Conservation (phyloP, 2,113 vertebrate species). For the Halichoerus grypus region DNA sequence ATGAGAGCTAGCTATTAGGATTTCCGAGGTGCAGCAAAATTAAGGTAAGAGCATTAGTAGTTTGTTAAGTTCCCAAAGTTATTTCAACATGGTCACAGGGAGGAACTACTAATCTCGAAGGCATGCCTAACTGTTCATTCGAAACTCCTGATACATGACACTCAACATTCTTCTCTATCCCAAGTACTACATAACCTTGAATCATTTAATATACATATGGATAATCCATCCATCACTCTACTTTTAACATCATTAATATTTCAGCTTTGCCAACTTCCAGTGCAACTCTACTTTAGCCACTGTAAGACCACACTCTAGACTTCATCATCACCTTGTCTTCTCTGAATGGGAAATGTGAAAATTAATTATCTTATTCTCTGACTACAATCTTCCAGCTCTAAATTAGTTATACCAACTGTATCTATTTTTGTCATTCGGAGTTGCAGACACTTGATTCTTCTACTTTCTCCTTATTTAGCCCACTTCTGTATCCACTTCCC, state of each 20-base stretch:
- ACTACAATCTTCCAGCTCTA: slow-evolving; percentile 1
- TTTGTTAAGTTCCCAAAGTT: not conserved
- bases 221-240: not conserved
- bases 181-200: not conserved
- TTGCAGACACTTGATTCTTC: not conserved
- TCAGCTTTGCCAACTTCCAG: not conserved
- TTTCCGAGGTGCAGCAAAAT: not conserved
- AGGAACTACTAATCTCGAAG: not conserved
- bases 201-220: slow-evolving; percentile 25
- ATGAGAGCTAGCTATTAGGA: not conserved
- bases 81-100: not conserved
- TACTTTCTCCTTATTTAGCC: not conserved
- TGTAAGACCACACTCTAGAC: not conserved
- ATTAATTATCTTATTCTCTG: slow-evolving; percentile 13
- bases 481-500: slow-evolving; percentile 31
- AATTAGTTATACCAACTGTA: not conserved
- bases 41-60: not conserved
- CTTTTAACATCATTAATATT: slow-evolving; percentile 37
- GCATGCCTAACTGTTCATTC: not conserved
- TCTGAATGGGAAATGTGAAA: not conserved
- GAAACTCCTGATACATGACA: not conserved
- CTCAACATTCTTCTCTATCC: not conserved
- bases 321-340: not conserved
- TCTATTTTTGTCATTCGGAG: slow-evolving; percentile 5
- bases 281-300: not conserved